phyloP scores from a whole-genome alignment of 2,113 vertebrate species.

The Sinosuthora webbiana region DNA sequence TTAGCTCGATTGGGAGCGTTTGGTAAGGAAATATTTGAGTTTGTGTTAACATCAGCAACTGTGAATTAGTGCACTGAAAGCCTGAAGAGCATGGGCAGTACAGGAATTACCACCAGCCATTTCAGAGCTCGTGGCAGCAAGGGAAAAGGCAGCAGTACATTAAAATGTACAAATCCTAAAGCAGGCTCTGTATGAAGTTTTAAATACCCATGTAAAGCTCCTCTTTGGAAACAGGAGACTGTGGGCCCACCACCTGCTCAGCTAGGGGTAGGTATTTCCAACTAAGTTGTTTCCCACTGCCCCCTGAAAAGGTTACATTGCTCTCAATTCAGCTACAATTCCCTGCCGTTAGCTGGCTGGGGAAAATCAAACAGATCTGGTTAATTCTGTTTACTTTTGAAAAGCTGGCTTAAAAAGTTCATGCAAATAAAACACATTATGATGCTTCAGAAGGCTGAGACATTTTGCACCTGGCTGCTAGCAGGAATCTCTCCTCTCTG shows the following conservation, averaged over 20 bases:
- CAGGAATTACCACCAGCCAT: background rate
- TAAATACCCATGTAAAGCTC: background rate
- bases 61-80: background rate
- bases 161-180: background rate
- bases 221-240: background rate
- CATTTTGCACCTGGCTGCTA: background rate
- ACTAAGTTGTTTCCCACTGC: background rate
- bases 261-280: background rate
- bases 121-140: background rate
- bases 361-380: background rate
- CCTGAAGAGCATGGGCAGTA: background rate
- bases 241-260: background rate
- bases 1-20: background rate
- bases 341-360: background rate
- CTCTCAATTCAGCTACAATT: background rate
- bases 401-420: background rate
- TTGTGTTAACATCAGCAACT: background rate
- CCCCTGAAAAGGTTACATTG: background rate
- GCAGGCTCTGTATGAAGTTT: background rate
- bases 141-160: background rate
- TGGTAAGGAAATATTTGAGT: background rate
- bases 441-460: background rate
- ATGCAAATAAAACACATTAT: background rate
- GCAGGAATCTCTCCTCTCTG: background rate
- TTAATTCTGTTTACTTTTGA: background rate